Evolutionary conservation across 2,113 vertebrate genomes (phyloP).

Genomic region (Mesoclemmys tuberculata): DNA sequence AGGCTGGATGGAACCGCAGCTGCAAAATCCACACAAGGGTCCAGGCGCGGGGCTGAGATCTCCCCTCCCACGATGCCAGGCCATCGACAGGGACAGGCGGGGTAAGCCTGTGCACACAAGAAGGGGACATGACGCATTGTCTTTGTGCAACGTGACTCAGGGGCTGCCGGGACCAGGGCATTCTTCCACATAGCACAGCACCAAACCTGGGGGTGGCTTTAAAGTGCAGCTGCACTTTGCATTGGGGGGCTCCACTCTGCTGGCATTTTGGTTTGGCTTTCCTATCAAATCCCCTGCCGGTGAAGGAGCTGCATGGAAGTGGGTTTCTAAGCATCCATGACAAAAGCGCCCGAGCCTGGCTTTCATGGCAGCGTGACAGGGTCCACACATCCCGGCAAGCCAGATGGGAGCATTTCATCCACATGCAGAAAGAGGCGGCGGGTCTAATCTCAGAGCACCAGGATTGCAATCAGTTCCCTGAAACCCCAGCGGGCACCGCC

Average conservation of each 20-base stretch:
- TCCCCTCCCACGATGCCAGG: not conserved
- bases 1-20: not conserved
- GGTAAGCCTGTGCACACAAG: not conserved
- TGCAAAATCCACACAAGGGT: not conserved
- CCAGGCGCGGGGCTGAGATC: not conserved
- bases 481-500: accelerated
- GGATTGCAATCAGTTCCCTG: accelerated
- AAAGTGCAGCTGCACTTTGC: not conserved
- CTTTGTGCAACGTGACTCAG: not conserved
- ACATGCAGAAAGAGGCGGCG: not conserved
- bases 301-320: not conserved
- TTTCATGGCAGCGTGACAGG: not conserved
- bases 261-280: not conserved
- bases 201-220: not conserved
- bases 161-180: not conserved
- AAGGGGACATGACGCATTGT: not conserved
- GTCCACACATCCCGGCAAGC: not conserved
- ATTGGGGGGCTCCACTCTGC: not conserved
- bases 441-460: not conserved
- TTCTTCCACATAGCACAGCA: not conserved
- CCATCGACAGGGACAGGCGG: not conserved
- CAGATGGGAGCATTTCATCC: not conserved
- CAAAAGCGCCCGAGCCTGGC: not conserved
- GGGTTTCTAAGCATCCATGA: not conserved
- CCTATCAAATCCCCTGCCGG: not conserved